Conservation (phyloP, 2,888 invertebrate genomes). For the Thymelicus acteon region DNA sequence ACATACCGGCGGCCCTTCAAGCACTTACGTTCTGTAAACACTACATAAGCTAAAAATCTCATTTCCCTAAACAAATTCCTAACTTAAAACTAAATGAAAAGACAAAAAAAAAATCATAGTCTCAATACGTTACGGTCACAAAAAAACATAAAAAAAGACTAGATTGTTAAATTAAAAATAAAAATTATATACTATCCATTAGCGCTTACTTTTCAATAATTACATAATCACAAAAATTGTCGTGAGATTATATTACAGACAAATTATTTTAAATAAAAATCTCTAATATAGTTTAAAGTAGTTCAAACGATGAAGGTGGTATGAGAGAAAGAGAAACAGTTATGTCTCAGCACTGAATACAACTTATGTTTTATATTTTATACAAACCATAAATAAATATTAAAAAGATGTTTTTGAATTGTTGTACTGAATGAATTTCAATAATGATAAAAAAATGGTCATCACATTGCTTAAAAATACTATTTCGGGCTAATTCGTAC, state of each 20-base stretch:
- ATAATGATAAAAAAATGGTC: not conserved
- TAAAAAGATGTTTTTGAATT: not conserved
- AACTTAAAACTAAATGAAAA: conserved; percentile 46
- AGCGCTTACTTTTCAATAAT: conserved; percentile 50
- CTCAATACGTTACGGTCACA: conserved; percentile 71
- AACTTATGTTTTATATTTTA: too few species aligned
- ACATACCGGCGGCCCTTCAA: conserved; percentile 38
- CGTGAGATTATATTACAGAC: conserved; percentile 46
- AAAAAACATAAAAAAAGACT: conserved; percentile 71
- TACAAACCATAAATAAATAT: not conserved
- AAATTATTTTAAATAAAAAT: conserved; percentile 11
- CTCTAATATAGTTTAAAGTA: conserved; percentile 9
- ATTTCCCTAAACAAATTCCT: conserved; percentile 45
- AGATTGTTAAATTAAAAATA: conserved; percentile 71
- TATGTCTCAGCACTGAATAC: not conserved
- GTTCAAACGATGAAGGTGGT: not conserved
- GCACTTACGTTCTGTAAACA: conserved; percentile 15
- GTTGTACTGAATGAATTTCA: not conserved
- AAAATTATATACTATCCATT: conserved; percentile 41
- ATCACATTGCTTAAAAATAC: conserved; percentile 3
- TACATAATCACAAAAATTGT: conserved; percentile 51
- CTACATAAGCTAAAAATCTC: conserved; percentile 44
- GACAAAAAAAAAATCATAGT: conserved; percentile 55
- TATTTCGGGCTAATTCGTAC: conserved; percentile 3
- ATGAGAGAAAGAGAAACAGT: not conserved